Evolutionary conservation across 2,888 invertebrate genomes (phyloP), one percentile per base, ranked within the genome.

Genomic region (Metallyticus violacea): DNA sequence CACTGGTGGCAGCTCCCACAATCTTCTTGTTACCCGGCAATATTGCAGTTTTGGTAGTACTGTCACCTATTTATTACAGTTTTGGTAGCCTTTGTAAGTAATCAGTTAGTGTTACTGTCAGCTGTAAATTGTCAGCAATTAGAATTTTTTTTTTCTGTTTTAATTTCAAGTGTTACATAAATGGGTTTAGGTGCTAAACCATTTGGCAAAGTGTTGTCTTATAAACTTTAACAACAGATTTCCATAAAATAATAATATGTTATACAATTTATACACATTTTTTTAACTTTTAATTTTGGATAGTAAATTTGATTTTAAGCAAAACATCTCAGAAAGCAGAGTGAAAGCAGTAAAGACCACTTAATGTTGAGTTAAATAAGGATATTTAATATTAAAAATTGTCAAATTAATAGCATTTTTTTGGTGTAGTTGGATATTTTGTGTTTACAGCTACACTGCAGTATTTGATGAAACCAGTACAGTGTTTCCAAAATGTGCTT

Each of bases 31-130:
- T 94, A 95, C 96, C 94, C 95, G 97, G 94, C 97, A 97, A 95
- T 97, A 97, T 96, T 96, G 96, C 96, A 97, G 97, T 96, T 96
- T 97, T 96, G 97, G 97, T 97, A 97, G 96, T 97, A 97, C 95
- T 95, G 95, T 94, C 95, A 95, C 94, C 94, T 93, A 93, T 85
- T 87, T 86, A 77, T 83, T 83, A 77, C 77, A 27, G 28, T 83
- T 83, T 77, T 81, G 25, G 26, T 83, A 83, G 77, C 6, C 28
- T 83, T 83, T 83, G 77, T 83, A 83, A 83, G 83, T 83, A 83
- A 77, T 77, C 40, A 62, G 40, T 62, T 62, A 62, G 40, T 62
- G 40, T 62, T 62, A 62, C 22, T 62, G 40, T 62, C 15, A 62
- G 40, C 40, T 62, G 27, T 81, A 28, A 40, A 22, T 30, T 79